Percentiles rank a stretch among this genome's conserved stretches.
These are phyloP conservation scores for Eristalinus sepulchralis DNA, from an alignment of 2,888 invertebrate genomes.

Conservation along the genomic window DNA sequence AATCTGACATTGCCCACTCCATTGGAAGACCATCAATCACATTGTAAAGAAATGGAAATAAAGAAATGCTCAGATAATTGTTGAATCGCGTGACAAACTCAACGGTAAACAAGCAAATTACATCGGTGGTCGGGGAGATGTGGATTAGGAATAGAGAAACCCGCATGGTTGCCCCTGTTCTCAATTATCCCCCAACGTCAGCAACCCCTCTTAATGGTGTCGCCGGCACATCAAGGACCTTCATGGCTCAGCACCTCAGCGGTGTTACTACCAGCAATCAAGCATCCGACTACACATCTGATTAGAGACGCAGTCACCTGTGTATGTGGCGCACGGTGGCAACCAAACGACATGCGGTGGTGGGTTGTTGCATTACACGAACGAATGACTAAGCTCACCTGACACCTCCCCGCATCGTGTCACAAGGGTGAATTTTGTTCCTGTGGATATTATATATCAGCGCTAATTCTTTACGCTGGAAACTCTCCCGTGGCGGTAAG, in stretches of 20 bases:
- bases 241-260: constrained; percentile 58
- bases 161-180: constrained; percentile 4
- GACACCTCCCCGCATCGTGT: constrained; percentile 19
- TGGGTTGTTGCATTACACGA: constrained; percentile 26
- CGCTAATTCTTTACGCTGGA: constrained; percentile 36
- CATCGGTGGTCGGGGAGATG: constrained; percentile 9
- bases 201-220: constrained; percentile 57
- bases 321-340: constrained; percentile 13
- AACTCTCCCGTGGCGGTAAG: constrained; percentile 12
- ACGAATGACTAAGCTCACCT: constrained; percentile 47
- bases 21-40: neutral
- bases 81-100: constrained; percentile 27
- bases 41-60: neutral
- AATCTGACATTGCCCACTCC: neutral
- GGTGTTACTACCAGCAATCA: constrained; percentile 51
- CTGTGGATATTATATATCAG: constrained; percentile 48
- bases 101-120: constrained; percentile 20
- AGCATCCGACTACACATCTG: constrained; percentile 53
- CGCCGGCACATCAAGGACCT: constrained; percentile 62
- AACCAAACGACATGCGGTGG: constrained; percentile 42
- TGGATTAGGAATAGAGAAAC: neutral
- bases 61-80: constrained; percentile 10
- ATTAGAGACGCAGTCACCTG: constrained; percentile 69
- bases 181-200: constrained; percentile 16
- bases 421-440: constrained; percentile 37